Evolutionary conservation across 2,113 vertebrate genomes (phyloP), one percentile per base, ranked within the genome.

Genomic region (Syrmaticus mikado): DNA sequence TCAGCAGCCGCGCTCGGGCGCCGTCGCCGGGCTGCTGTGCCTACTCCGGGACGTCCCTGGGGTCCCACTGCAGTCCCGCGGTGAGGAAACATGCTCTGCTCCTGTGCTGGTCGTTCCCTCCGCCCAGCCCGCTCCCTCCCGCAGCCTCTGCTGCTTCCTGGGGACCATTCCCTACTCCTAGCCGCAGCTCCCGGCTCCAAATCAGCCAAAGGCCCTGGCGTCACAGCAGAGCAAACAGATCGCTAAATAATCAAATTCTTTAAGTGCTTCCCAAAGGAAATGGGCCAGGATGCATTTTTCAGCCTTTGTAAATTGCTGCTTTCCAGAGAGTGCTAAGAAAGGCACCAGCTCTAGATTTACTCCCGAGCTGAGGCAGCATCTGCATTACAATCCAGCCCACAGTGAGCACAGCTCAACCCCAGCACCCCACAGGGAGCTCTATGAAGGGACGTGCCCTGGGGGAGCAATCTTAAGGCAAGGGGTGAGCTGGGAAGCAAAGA

Each of bases 341-440:
- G 21, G 0, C 1, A 14, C 32, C 36, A 7, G 43, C 82, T 92
- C 88, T 8, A 30, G 87, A 68, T 83, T 88, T 92, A 83, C 72
- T 77, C 83, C 27, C 0, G 40, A 86, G 77, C 66, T 57, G 28
- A 76, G 22, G 13, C 13, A 25, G 32, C 2, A n/a, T 14, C 34
- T 72, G 3, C 0, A 2, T 14, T 11, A 57, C 28, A 46, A 34
- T 7, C n/a, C 27, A 55, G 66, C 74, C 48, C 32, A 6, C 3
- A 2, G 70, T 0, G 0, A 77, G 24, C 55, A 13, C 0, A 0
- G 12, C 36, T 65, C 48, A 40, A 27, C 15, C 9, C 45, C 34
- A 14, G 60, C 0, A 0, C 62, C 65, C 34, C 2, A 1, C 2
- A 16, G 1, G 84, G 62, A 30, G 52, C 52, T 53, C 52, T 30